A percentile compares a stretch with the other conserved stretches of the same genome.
Evolutionary conservation across 2,797 vertebrate species (phyloP).

Genomic region (Momotus momota): DNA sequence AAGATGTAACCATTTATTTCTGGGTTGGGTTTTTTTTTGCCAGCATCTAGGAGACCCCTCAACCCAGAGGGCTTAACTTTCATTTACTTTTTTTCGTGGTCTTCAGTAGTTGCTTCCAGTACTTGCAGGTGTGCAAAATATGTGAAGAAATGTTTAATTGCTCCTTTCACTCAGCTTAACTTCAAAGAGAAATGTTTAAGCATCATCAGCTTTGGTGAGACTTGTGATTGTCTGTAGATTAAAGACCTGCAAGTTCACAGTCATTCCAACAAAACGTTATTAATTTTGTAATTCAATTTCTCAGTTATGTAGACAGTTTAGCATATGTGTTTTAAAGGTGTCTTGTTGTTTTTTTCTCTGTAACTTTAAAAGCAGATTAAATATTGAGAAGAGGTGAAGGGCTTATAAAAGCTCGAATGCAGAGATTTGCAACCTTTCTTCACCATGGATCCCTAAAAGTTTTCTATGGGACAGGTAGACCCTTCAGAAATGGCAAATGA

Average conservation of each 20-base stretch:
- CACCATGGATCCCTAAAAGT: background rate
- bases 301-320: background rate
- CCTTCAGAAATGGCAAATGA: background rate
- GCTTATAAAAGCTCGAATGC: background rate
- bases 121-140: background rate
- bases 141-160: conserved; percentile 7
- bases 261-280: background rate
- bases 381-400: background rate
- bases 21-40: background rate
- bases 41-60: background rate
- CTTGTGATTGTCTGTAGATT: conserved; percentile 29
- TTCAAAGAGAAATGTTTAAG: conserved; percentile 44
- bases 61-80: background rate
- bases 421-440: background rate
- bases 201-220: background rate
- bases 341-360: background rate
- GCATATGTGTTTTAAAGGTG: background rate
- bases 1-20: background rate
- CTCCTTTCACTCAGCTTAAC: conserved; percentile 8
- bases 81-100: background rate
- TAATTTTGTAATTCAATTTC: conserved; percentile 23
- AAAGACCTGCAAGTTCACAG: background rate
- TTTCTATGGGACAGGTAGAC: background rate
- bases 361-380: background rate
- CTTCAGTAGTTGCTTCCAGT: background rate